Conservation (phyloP, 2,888 invertebrate genomes). For the Temnothorax rugatulus region DNA sequence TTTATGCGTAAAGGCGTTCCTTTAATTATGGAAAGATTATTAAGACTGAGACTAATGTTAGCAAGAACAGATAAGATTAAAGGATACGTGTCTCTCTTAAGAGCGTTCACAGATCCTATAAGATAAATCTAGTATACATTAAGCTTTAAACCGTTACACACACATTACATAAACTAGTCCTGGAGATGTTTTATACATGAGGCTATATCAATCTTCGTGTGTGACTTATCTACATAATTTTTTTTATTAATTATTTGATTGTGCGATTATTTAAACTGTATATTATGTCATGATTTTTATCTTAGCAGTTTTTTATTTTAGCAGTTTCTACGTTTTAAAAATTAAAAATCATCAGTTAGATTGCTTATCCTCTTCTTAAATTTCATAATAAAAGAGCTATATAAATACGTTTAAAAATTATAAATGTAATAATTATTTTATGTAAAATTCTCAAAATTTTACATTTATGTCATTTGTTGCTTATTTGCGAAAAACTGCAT, state of each 20-base stretch:
- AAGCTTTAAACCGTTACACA: neutral
- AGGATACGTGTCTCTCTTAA: neutral
- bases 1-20: neutral
- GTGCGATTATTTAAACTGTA: neutral
- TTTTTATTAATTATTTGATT: neutral
- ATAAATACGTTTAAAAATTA: neutral
- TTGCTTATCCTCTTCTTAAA: neutral
- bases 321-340: neutral
- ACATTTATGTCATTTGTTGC: too few species aligned
- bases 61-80: neutral
- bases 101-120: neutral
- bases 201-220: constrained; percentile 8
- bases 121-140: constrained; percentile 15
- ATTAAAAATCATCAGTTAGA: neutral
- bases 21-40: constrained; percentile 10
- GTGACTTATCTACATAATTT: constrained; percentile 3
- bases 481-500: neutral
- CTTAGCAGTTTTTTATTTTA: neutral
- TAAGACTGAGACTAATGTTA: constrained; percentile 5
- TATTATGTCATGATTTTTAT: neutral
- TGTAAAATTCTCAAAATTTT: neutral
- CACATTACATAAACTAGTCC: neutral
- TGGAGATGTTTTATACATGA: constrained; percentile 3
- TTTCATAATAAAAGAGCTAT: neutral
- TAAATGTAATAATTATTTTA: neutral